A percentile compares a stretch with the other conserved stretches of the same genome.
Conservation (phyloP, 2,888 invertebrate species). For the Seira sanloemensis region DNA sequence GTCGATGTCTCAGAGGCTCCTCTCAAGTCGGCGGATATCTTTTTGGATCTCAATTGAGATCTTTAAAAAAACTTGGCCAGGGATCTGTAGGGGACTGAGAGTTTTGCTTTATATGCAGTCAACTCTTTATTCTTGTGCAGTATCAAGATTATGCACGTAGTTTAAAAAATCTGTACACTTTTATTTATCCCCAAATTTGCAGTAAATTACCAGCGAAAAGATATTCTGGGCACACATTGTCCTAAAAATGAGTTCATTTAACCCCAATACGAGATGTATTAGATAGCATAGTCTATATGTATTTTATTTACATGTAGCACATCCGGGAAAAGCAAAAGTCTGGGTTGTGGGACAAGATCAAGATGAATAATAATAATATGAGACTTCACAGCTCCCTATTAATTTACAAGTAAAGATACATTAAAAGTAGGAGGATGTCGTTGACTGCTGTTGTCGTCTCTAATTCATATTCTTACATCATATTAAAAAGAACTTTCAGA, state of each 20-base stretch:
- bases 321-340: neutral
- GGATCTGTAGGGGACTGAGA: neutral
- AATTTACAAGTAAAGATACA: neutral
- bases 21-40: too few relatives aligned
- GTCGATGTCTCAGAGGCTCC: neutral
- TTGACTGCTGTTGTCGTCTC: neutral
- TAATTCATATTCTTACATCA: neutral
- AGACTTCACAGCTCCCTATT: neutral
- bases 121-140: neutral
- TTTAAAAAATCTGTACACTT: neutral
- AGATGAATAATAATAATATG: neutral
- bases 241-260: neutral
- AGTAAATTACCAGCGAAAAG: neutral
- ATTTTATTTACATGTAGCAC: neutral
- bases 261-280: neutral
- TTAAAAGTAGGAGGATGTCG: neutral
- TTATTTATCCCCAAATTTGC: neutral
- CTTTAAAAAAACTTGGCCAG: neutral
- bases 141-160: neutral
- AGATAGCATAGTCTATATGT: too few relatives aligned
- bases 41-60: neutral
- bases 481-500: neutral
- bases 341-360: neutral
- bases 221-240: neutral
- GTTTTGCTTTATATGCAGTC: neutral